Evolutionary conservation across 2,888 invertebrate genomes (phyloP).

Genomic region (Quadroppia sp.): DNA sequence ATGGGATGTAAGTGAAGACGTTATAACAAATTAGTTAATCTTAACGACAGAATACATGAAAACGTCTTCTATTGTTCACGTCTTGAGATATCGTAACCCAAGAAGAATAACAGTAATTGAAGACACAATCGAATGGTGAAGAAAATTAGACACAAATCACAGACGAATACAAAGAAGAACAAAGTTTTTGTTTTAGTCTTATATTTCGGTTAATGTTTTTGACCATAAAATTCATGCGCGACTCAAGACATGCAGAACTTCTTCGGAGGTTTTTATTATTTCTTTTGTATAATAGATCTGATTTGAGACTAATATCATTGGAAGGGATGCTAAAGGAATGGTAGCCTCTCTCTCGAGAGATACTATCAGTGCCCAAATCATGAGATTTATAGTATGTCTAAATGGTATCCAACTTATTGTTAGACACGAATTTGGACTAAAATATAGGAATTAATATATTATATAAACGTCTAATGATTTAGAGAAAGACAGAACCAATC

Average conservation of each 20-base stretch:
- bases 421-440: neutral
- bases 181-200: neutral
- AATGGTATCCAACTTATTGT: neutral
- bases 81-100: too few relatives aligned
- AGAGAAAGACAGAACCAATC: too few relatives aligned
- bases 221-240: slow-evolving; percentile 1
- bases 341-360: slow-evolving; percentile 8
- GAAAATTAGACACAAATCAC: neutral
- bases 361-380: slow-evolving; percentile 1
- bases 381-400: slow-evolving; percentile 11
- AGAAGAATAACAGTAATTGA: neutral
- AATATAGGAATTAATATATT: neutral
- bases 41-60: slow-evolving; percentile 8
- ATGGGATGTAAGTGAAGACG: neutral
- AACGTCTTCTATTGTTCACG: too few relatives aligned
- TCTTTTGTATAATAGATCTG: too few relatives aligned
- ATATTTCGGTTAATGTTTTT: neutral
- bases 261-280: neutral
- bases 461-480: neutral
- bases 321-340: neutral
- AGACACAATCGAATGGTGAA: neutral
- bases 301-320: neutral
- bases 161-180: neutral
- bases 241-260: too few relatives aligned
- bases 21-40: slow-evolving; percentile 18